Conservation (phyloP, 1,140 invertebrate genomes). For the Trichogramma pretiosum region DNA sequence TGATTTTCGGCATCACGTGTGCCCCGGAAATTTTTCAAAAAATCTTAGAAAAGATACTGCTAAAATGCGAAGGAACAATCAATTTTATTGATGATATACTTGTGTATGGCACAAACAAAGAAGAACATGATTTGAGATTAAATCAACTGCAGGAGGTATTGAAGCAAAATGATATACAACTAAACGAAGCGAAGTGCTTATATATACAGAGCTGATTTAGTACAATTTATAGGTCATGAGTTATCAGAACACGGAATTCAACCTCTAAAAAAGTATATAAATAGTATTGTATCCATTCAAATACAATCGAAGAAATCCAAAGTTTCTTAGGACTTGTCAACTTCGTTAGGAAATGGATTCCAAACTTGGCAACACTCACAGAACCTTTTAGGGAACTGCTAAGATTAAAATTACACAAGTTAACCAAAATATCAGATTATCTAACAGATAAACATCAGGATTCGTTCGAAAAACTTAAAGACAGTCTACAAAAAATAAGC, state of each 20-base stretch:
- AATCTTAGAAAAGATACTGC: slow-evolving; percentile 11
- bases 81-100: slow-evolving; percentile 9
- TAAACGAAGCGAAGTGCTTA: slow-evolving; percentile 2
- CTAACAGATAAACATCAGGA: background rate
- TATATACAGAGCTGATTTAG: background rate
- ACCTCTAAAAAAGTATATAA: background rate
- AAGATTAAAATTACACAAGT: too few relatives aligned
- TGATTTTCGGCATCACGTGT: slow-evolving; percentile 11
- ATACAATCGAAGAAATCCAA: slow-evolving; percentile 20
- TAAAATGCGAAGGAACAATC: background rate
- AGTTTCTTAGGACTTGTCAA: slow-evolving; percentile 30
- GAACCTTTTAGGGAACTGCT: slow-evolving; percentile 20
- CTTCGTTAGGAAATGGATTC: slow-evolving; percentile 28
- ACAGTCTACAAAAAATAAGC: slow-evolving; percentile 8
- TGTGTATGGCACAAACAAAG: background rate
- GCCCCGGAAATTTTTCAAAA: slow-evolving; percentile 15
- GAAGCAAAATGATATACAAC: background rate
- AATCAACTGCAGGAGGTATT: background rate
- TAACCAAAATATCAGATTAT: slow-evolving; percentile 6
- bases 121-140: background rate
- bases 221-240: background rate
- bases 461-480: slow-evolving; percentile 18
- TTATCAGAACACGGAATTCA: background rate
- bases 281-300: background rate
- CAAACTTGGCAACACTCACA: slow-evolving; percentile 28